Evolutionary conservation across 2,113 vertebrate genomes (phyloP), one percentile per base, ranked within the genome.

Genomic region (Thunnus thynnus): DNA sequence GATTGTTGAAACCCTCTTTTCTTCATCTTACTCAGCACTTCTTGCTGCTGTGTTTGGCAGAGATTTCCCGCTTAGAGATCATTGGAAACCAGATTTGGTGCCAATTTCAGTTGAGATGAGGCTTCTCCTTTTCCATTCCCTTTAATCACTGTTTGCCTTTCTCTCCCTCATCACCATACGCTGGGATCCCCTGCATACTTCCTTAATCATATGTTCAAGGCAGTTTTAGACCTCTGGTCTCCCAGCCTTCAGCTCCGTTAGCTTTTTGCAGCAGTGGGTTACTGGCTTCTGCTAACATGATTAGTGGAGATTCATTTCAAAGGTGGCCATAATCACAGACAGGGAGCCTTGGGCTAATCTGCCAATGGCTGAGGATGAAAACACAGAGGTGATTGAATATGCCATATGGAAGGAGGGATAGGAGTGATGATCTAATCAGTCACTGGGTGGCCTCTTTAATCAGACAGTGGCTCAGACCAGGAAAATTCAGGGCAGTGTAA

Each of bases 221-320:
- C 68, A 20, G 44, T 44, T 76, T 74, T 30, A 58, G 56, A 73
- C 63, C 71, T 36, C 9, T 60, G 71, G 46, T 78, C 71, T 20
- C 3, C 1, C 12, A 61, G 55, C n/a, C 36, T 44, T 72, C 58
- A 51, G 57, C 73, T 78, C 74, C 54, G 36, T 82, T 75, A 78
- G 70, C 60, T 68, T 48, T 77, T 58, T 41, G 51, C 68, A 22
- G 61, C 75, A 76, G 67, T 22, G 65, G 72, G 84, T 89, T 77
- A 84, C 68, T 51, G 58, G 63, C 25, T 75, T 12, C 51, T 44
- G 50, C 52, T 80, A 75, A 81, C 55, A 67, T 80, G 80, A 88
- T 81, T 84, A 84, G 77, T 75, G 55, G 65, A 52, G 65, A 84
- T 78, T 76, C 48, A 71, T 78, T 83, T 81, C 50, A 1, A 71